Conservation (phyloP, 2,888 invertebrate species). For the Scaptodrosophila latifasciaeformis region DNA sequence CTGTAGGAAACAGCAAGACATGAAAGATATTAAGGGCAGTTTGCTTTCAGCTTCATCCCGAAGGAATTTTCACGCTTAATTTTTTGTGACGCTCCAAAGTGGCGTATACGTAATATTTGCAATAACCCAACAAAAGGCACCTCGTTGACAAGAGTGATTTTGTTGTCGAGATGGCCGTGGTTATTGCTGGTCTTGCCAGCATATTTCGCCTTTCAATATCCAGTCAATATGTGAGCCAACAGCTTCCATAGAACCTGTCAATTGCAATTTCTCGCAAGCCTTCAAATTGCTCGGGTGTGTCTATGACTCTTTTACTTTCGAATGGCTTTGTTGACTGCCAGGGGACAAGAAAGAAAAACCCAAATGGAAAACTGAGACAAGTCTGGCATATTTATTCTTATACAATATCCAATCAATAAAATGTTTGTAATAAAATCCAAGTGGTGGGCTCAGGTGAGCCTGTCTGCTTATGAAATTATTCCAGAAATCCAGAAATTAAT, state of each 20-base stretch:
- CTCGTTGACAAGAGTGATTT: neutral
- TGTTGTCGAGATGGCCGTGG: neutral
- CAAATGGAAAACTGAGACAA: no score
- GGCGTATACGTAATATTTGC: constrained; percentile 48
- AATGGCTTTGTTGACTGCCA: constrained; percentile 7
- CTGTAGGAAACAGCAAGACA: neutral
- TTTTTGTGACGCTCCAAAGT: constrained; percentile 30
- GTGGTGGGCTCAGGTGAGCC: no score
- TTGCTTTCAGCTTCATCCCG: constrained; percentile 13
- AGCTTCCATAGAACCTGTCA: constrained; percentile 48
- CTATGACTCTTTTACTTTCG: constrained; percentile 8
- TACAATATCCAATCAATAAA: no score
- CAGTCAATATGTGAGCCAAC: no score
- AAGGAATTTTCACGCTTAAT: constrained; percentile 22
- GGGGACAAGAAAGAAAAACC: no score
- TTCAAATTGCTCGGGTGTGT: constrained; percentile 42
- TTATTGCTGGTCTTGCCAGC: no score
- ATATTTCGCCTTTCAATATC: no score
- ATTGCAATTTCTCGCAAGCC: constrained; percentile 52
- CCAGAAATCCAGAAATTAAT: no score
- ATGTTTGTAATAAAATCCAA: no score
- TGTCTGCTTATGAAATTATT: no score
- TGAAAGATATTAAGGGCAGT: no score
- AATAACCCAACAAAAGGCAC: neutral
- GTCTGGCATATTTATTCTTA: no score